Evolutionary conservation across 2,888 invertebrate genomes (phyloP), one percentile per base, ranked within the genome.

Genomic region (Brachylomia viminalis): DNA sequence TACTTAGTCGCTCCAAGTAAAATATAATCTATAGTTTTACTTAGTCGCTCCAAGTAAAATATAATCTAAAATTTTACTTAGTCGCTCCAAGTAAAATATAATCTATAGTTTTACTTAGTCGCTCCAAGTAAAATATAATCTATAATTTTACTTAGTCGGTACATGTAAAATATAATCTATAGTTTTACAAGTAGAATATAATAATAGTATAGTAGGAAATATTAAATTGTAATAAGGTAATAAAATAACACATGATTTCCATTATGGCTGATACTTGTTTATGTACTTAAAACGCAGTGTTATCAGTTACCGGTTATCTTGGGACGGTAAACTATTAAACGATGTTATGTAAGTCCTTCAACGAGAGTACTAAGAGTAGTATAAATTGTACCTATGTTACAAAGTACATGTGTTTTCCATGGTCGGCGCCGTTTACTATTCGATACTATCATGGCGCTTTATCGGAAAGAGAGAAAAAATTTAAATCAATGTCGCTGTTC

Each of bases 221-320:
- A 7, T 7, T 11, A 17, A 69, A 30, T 17, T 30, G 27, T 23
- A 23, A 59, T 20, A 2, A 10, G 7, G 3, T 8, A n/a, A n/a
- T n/a, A n/a, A n/a, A n/a, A n/a, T n/a, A n/a, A 67, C 62, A 71
- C 20, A 52, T 27, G 38, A 68, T 47, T 47, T 54, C 77, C 61
- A 67, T 58, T 42, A 59, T 15, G 7, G 6, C 33, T 69, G 13
- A 15, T n/a, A 59, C 13, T 72, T 38, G 58, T 58, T 30, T 13
- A 38, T 38, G 58, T 58, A 38, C 17, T 30, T 47, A 47, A 58
- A 67, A 52, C 45, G 10, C 7, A 52, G n/a, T 75, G 33, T 68
- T 82, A 79, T 82, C 79, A 72, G 71, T 49, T 17, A 62, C 5
- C 45, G 6, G 33, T 72, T 84, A 82, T 80, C 84, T 71, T 58